Conservation (phyloP, 2,113 vertebrate genomes). For the Irena cyanogastra region DNA sequence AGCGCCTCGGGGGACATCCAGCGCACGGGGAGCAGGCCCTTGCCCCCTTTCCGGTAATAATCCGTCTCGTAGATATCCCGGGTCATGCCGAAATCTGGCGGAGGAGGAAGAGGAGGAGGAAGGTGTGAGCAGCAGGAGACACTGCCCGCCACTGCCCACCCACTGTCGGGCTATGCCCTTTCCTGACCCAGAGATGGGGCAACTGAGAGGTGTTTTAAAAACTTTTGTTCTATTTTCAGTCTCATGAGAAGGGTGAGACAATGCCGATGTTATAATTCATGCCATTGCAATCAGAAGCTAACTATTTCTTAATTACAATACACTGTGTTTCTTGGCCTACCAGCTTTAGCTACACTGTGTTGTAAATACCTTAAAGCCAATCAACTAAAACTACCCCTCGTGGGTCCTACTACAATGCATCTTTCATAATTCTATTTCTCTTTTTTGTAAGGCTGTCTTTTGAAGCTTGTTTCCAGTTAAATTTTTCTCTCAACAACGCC, state of each 20-base stretch:
- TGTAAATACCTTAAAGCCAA: not conserved
- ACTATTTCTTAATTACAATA: not conserved
- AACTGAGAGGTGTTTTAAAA: not conserved
- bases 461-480: not conserved
- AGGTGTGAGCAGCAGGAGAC: accelerated
- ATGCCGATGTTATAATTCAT: not conserved
- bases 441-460: not conserved
- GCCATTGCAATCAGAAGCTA: not conserved
- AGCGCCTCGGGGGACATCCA: conserved; percentile 83
- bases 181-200: not conserved
- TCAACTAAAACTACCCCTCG: not conserved
- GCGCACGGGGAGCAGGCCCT: conserved; percentile 77
- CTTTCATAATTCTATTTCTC: not conserved
- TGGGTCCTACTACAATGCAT: not conserved
- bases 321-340: not conserved
- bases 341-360: not conserved
- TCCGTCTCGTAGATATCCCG: conserved; percentile 81
- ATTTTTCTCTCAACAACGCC: not conserved
- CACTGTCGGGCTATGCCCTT: not conserved
- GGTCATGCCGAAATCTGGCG: conserved; percentile 78
- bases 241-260: not conserved
- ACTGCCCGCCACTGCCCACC: accelerated
- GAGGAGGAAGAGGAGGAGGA: not conserved
- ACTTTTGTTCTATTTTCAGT: not conserved
- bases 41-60: conserved; percentile 80